Conservation (phyloP, 1,140 invertebrate species). For the Bombus pyrosoma region DNA sequence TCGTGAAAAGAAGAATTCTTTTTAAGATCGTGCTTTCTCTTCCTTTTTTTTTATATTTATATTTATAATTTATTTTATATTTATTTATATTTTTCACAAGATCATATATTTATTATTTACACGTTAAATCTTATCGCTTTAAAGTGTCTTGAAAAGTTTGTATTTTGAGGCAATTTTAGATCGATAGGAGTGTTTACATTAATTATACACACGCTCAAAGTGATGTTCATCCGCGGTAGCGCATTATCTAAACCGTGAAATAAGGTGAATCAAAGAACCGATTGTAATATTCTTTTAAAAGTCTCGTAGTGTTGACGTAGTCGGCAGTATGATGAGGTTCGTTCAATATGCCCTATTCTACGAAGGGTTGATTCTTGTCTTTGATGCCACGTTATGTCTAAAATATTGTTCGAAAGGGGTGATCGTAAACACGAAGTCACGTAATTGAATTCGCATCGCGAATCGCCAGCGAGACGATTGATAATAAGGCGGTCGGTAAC, state of each 20-base stretch:
- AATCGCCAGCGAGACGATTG: slow-evolving; percentile 1
- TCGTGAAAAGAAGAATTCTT: neutral
- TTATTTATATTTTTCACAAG: too few species aligned
- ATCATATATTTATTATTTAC: too few species aligned
- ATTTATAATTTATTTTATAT: too few species aligned
- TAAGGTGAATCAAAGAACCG: neutral
- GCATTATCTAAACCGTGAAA: neutral
- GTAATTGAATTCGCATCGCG: slow-evolving; percentile 29
- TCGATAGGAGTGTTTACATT: too few species aligned
- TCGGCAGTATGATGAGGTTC: neutral
- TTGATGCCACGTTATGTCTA: neutral
- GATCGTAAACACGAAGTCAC: neutral
- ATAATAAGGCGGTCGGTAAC: slow-evolving; percentile 25
- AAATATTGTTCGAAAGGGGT: neutral
- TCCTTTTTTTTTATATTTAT: too few species aligned
- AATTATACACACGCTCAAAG: neutral
- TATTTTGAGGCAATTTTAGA: neutral
- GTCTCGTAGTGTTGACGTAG: neutral
- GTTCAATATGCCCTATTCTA: neutral
- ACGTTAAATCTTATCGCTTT: neutral
- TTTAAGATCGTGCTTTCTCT: neutral
- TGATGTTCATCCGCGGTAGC: neutral
- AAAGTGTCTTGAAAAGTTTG: neutral
- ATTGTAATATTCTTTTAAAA: neutral
- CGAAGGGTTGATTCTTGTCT: neutral